Evolutionary conservation across 2,113 vertebrate species (phyloP).

Genomic region (Hydropotes inermis): DNA sequence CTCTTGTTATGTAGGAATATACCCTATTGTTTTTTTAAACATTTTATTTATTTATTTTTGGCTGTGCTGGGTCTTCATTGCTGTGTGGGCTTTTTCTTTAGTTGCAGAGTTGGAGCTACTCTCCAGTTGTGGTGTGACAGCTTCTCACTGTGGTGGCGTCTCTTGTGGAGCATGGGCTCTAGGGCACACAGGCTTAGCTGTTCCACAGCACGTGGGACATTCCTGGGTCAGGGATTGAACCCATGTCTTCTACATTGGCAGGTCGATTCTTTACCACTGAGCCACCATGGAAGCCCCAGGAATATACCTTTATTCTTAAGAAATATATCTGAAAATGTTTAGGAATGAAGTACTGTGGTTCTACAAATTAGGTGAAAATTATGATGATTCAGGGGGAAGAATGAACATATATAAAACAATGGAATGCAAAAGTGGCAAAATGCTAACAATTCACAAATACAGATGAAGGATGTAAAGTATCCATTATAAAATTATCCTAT

Average conservation of each 20-base stretch:
- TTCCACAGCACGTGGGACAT: neutral
- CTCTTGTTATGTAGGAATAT: neutral
- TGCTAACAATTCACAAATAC: neutral
- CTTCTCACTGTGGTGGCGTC: neutral
- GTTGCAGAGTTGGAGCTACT: neutral
- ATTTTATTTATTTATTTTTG: neutral
- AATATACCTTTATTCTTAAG: neutral
- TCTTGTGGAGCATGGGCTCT: neutral
- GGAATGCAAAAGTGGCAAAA: constrained; percentile 4
- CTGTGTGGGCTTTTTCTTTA: neutral
- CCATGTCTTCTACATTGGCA: neutral
- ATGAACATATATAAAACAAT: neutral
- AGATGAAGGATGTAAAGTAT: neutral
- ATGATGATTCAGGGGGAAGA: neutral
- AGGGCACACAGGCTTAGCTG: neutral
- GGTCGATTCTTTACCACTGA: neutral
- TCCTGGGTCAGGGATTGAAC: neutral
- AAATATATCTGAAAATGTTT: neutral
- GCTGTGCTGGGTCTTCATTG: neutral
- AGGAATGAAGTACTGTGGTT: neutral
- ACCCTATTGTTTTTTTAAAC: neutral
- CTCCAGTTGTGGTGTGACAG: neutral
- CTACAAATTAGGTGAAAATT: neutral
- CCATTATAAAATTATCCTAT: neutral
- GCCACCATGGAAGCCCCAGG: neutral